Percentiles rank a stretch among this genome's conserved stretches.
phyloP scores from a whole-genome alignment of 2,797 vertebrate genomes.

The Coregonus sp. region DNA sequence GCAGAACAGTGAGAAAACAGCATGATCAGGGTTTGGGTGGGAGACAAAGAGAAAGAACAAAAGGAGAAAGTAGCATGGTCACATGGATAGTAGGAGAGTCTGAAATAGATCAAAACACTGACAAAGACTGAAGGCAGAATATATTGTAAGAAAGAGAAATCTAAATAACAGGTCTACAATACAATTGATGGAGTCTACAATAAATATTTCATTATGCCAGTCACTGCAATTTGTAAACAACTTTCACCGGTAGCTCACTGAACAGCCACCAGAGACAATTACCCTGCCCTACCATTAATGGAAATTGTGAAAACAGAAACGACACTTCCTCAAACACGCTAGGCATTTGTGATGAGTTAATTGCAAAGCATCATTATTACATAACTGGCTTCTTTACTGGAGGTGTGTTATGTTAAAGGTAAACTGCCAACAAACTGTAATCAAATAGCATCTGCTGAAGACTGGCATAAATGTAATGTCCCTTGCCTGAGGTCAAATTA shows the following conservation, averaged over 20 bases:
- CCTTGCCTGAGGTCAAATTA: background rate
- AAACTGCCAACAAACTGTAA: background rate
- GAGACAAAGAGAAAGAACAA: background rate
- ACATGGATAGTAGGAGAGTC: background rate
- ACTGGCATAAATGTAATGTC: background rate
- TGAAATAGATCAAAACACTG: background rate
- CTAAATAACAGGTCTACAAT: background rate
- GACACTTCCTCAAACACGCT: background rate
- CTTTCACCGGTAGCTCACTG: background rate
- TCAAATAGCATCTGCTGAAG: background rate
- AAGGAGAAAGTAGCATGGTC: background rate
- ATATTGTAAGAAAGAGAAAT: background rate
- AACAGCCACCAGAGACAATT: no score
- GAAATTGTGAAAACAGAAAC: no score
- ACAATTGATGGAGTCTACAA: background rate
- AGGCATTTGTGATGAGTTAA: background rate
- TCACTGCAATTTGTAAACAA: background rate
- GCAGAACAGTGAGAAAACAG: conserved; percentile 23
- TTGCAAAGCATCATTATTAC: background rate
- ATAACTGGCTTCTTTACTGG: no score
- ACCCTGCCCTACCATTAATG: no score
- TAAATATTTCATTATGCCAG: background rate
- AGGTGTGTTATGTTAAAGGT: background rate
- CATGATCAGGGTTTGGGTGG: background rate
- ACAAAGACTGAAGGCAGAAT: background rate